phyloP scores from a whole-genome alignment of 2,113 vertebrate species.

The Struthidea cinerea region DNA sequence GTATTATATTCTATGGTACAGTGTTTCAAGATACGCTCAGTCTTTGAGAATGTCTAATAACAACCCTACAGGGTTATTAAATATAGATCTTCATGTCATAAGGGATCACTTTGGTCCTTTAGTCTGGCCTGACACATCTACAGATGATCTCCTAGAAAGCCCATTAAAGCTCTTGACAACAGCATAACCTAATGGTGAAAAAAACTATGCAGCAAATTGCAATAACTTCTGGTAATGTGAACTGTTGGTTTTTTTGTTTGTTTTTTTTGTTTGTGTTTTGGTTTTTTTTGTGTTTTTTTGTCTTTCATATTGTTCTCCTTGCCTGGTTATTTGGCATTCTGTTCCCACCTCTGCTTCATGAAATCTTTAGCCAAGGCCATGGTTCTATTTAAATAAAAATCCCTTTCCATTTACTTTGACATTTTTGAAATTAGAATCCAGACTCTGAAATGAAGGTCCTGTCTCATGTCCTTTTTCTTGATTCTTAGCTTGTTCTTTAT shows the following conservation, averaged over 20 bases:
- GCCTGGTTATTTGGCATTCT: background rate
- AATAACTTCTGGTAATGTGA: background rate
- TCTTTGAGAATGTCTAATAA: background rate
- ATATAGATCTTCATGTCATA: background rate
- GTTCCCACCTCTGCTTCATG: background rate
- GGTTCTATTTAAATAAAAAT: constrained; percentile 41
- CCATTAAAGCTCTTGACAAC: background rate
- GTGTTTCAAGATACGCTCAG: background rate
- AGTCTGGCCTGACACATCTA: background rate
- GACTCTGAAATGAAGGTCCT: background rate
- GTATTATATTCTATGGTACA: background rate
- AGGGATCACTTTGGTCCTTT: background rate
- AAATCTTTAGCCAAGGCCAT: background rate
- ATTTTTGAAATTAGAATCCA: constrained; percentile 52
- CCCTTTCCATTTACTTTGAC: constrained; percentile 21
- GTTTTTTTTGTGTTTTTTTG: too few relatives aligned
- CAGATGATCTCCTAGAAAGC: background rate
- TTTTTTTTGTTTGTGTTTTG: too few relatives aligned
- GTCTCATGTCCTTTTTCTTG: constrained; percentile 4
- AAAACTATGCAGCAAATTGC: background rate
- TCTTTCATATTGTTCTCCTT: background rate
- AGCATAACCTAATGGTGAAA: background rate
- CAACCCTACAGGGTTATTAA: background rate
- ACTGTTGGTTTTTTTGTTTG: background rate
- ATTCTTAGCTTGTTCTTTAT: constrained; percentile 4